Percentiles rank a stretch among this genome's conserved stretches.
Conservation (phyloP, 2,888 invertebrate genomes). For the Capitulum mitella region DNA sequence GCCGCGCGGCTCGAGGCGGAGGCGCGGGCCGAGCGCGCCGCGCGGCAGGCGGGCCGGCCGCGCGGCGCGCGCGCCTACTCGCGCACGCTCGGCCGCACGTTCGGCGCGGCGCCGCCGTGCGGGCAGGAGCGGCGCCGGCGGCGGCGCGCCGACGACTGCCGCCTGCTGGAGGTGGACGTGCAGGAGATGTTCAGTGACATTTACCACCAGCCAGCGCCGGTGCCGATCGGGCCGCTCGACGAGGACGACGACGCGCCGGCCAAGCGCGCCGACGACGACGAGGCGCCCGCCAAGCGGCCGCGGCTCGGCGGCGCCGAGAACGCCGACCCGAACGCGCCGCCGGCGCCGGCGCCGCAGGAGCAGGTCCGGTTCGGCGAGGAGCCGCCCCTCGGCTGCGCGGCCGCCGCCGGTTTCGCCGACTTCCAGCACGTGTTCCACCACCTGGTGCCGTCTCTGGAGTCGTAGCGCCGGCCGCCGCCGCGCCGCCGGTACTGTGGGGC, state of each 20-base stretch:
- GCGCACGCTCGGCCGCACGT: conserved; percentile 13
- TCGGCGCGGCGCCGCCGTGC: neutral
- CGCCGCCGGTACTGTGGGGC: neutral
- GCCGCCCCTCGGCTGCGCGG: neutral
- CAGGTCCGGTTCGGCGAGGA: conserved; percentile 11
- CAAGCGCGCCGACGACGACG: neutral
- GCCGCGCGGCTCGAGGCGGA: neutral
- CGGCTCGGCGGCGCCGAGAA: neutral
- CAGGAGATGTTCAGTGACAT: conserved; percentile 19
- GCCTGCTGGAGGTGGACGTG: neutral
- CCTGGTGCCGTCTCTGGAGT: conserved; percentile 19
- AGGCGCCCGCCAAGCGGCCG: neutral
- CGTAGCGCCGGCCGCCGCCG: neutral
- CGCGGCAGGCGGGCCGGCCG: neutral
- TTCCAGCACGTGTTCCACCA: conserved; percentile 12
- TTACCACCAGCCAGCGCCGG: conserved; percentile 15
- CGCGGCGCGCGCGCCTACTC: neutral
- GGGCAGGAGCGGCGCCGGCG: neutral
- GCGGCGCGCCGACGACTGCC: neutral
- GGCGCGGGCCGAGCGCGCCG: conserved; percentile 4
- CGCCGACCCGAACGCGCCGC: conserved; percentile 7
- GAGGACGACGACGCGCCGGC: neutral
- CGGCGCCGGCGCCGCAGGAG: neutral
- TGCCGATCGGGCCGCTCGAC: conserved; percentile 7
- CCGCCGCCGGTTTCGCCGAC: conserved; percentile 13